These are phyloP conservation scores for Bombylius major DNA, from an alignment of 2,888 invertebrate species.

Conservation along the genomic window DNA sequence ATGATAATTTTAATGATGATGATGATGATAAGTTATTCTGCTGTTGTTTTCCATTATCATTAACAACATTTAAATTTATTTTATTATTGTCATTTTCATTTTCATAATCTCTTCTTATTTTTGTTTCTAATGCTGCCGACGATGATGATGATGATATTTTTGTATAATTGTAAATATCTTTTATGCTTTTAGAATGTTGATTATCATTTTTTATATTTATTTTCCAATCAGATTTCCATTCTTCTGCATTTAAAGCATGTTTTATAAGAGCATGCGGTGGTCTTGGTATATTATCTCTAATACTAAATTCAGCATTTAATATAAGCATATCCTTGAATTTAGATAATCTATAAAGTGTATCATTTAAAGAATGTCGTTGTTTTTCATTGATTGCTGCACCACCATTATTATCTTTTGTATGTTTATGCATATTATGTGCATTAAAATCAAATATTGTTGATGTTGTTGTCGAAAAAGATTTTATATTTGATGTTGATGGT, in stretches of 20 bases:
- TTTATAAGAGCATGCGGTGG: conserved; percentile 36
- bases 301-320: conserved; percentile 45
- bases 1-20: neutral
- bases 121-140: no score
- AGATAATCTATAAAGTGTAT: conserved; percentile 22
- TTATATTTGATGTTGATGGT: conserved; percentile 16
- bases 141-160: neutral
- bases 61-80: neutral
- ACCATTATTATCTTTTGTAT: neutral
- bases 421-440: no score
- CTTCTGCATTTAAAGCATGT: conserved; percentile 37
- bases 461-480: no score
- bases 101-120: neutral
- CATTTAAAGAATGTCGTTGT: conserved; percentile 9
- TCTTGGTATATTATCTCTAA: conserved; percentile 40
- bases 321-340: conserved; percentile 37
- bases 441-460: no score
- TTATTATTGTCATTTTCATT: conserved; percentile 2
- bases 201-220: neutral
- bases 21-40: neutral
- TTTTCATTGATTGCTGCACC: neutral
- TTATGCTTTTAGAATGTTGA: neutral
- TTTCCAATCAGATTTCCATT: conserved; percentile 17
- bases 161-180: neutral
- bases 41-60: no score